Evolutionary conservation across 2,113 vertebrate species (phyloP), one percentile per base, ranked within the genome.

Genomic region (Coracopsis vasa): DNA sequence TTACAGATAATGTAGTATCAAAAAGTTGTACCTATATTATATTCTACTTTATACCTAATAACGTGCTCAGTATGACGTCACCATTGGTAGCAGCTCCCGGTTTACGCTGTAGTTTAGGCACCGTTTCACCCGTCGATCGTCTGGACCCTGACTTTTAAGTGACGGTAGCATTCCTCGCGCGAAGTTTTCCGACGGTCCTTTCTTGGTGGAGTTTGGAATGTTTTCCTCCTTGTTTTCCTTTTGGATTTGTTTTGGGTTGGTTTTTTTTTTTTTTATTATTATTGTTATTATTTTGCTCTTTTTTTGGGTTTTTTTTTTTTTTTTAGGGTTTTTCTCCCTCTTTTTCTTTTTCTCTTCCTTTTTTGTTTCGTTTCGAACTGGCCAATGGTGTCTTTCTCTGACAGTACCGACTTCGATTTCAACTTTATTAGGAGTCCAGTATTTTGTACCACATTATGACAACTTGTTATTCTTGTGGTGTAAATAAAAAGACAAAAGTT

Each of bases 391-490:
- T 95, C 96, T 98, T 97, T 97, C 97, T 98, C 97, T 95, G 96
- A 95, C 92, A 92, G 97, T 97, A 97, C 97, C 94, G 21, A 96
- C 97, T 96, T 97, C 96, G 61, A 97, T 96, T 96, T 97, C 97
- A 98, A 96, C 97, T 97, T 97, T 97, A 95, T 98, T 97, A 98
- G 97, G 98, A 97, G 97, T 98, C 98, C 98, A 98, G 98, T 97
- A 97, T 98, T 97, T 97, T 98, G 98, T 98, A 97, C 97, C 98
- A 98, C 97, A 96, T 97, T 97, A 96, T 97, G 97, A 96, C 97
- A 97, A 95, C 98, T 96, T 98, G 98, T 98, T 98, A 98, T 98
- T 98, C 98, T 98, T 97, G 98, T 98, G 98, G 98, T 98, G 98
- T 98, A 98, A 98, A 98, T 98, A 98, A 98, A 98, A 97, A 97